Evolutionary conservation across 2,888 invertebrate species (phyloP).

Genomic region (Ectobius pallidus): DNA sequence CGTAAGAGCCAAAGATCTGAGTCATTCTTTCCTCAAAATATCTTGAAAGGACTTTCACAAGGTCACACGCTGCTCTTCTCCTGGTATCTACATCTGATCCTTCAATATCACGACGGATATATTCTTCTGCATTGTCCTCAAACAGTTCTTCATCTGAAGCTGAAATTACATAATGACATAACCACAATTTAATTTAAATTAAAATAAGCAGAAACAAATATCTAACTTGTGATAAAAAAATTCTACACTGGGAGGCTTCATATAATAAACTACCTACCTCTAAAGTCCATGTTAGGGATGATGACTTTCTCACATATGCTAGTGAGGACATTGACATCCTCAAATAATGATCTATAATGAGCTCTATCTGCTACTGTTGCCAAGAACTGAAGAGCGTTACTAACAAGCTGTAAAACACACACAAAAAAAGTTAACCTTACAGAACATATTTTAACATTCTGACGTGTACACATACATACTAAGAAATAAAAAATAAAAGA

Average conservation of each 20-base stretch:
- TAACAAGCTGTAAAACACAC: slow-evolving; percentile 76
- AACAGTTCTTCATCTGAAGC: slow-evolving; percentile 95
- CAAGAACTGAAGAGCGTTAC: slow-evolving; percentile 93
- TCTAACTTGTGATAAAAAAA: not conserved
- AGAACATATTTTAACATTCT: no score
- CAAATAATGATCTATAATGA: slow-evolving; percentile 87
- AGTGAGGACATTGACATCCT: slow-evolving; percentile 83
- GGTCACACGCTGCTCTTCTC: slow-evolving; percentile 94
- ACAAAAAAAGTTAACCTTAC: no score
- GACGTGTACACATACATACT: no score
- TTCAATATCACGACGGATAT: slow-evolving; percentile 94
- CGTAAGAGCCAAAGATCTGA: slow-evolving; percentile 85
- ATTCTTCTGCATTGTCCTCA: slow-evolving; percentile 98
- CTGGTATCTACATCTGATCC: slow-evolving; percentile 98
- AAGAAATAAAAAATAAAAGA: not conserved
- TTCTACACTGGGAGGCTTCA: not conserved
- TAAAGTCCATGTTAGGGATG: slow-evolving; percentile 96
- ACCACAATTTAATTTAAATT: slow-evolving; percentile 19
- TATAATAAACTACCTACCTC: slow-evolving; percentile 64
- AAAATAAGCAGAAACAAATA: no score
- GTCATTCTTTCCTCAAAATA: slow-evolving; percentile 89
- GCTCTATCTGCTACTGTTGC: slow-evolving; percentile 92
- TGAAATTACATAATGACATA: no score
- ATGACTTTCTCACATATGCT: slow-evolving; percentile 98
- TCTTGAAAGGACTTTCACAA: slow-evolving; percentile 88